These are phyloP conservation scores for Dicerorhinus sumatrensis DNA, from an alignment of 2,113 vertebrate genomes.

Conservation along the genomic window DNA sequence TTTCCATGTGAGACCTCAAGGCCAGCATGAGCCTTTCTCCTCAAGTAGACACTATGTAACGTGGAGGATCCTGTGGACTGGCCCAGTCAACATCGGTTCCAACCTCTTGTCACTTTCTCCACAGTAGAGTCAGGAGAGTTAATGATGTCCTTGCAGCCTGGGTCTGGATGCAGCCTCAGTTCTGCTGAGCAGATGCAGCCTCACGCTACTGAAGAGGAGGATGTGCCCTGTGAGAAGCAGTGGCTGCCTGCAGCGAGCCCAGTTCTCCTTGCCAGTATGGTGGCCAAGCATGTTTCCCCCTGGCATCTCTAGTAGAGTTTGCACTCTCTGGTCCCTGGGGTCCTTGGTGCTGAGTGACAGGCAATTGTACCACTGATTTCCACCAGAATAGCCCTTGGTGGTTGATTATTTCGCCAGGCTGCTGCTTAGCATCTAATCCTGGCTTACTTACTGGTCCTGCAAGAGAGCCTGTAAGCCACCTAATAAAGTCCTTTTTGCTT, in stretches of 20 bases:
- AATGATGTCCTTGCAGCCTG: neutral
- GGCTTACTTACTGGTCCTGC: neutral
- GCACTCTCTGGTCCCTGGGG: no score
- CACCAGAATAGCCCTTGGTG: neutral
- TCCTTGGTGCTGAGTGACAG: neutral
- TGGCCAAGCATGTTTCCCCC: neutral
- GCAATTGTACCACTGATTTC: neutral
- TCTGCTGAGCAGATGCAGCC: neutral
- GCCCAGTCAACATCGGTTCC: neutral
- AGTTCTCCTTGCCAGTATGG: neutral
- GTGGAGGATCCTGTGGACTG: accelerated
- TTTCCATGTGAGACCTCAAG: neutral
- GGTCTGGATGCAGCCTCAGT: no score
- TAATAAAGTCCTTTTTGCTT: neutral
- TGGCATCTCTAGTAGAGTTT: accelerated
- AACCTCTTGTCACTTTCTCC: neutral
- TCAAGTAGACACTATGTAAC: neutral
- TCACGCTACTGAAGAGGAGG: neutral
- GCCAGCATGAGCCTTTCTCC: accelerated
- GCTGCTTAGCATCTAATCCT: neutral
- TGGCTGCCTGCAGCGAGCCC: neutral
- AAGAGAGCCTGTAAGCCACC: neutral
- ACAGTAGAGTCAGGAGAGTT: neutral
- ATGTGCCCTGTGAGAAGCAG: no score
- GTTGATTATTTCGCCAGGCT: neutral